A percentile compares a stretch with the other conserved stretches of the same genome.
Conservation (phyloP, 2,113 vertebrate species). For the Chinchilla lanigera region DNA sequence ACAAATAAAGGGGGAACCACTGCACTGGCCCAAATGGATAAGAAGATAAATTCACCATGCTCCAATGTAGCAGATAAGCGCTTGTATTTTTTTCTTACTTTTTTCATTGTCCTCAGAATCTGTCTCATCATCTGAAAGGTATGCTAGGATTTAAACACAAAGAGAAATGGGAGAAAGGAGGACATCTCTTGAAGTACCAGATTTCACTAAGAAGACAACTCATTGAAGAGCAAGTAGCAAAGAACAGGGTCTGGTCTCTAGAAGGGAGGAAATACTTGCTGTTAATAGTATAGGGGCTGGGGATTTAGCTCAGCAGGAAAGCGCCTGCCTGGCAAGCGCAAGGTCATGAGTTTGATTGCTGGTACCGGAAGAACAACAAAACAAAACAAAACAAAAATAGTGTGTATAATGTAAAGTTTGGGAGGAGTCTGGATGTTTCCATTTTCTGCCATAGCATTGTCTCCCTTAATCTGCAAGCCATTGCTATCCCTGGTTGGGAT, state of each 20-base stretch:
- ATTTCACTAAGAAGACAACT: background rate
- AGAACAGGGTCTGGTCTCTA: background rate
- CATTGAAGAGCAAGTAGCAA: background rate
- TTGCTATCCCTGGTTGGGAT: background rate
- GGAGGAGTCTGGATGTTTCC: background rate
- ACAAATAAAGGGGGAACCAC: background rate
- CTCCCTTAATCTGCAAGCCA: background rate
- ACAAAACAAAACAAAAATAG: no score
- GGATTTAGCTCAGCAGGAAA: no score
- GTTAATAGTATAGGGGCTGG: no score
- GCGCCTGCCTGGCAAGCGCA: no score
- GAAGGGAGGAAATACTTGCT: background rate
- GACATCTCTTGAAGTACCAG: background rate
- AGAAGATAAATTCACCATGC: background rate
- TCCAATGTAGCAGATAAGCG: background rate
- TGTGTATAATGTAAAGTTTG: background rate
- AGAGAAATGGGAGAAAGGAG: background rate
- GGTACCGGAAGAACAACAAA: no score
- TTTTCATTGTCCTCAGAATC: background rate
- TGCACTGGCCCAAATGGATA: background rate
- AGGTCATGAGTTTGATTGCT: no score
- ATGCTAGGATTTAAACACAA: background rate
- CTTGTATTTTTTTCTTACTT: background rate
- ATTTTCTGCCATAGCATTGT: background rate
- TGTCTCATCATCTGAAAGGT: conserved; percentile 4